A percentile compares a stretch with the other conserved stretches of the same genome.
phyloP scores from a whole-genome alignment of 2,113 vertebrate species.

The Gopherus evgoodei region DNA sequence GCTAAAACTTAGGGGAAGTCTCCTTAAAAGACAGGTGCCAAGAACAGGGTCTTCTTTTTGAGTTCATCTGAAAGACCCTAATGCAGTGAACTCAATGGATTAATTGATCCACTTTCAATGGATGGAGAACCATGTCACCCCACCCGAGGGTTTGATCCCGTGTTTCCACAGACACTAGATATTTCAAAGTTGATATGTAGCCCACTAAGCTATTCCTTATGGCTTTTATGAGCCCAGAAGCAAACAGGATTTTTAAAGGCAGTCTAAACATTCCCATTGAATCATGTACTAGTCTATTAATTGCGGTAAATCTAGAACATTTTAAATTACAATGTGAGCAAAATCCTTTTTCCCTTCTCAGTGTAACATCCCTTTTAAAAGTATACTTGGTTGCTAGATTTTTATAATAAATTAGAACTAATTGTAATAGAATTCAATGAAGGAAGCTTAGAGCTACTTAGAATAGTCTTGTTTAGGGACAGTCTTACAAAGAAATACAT shows the following conservation, averaged over 20 bases:
- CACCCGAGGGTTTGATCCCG: not conserved
- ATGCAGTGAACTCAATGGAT: not conserved
- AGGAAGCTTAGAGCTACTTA: not conserved
- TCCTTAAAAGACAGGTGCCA: not conserved
- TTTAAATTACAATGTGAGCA: accelerated
- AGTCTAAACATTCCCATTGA: accelerated
- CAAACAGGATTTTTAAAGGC: not conserved
- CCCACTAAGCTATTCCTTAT: accelerated
- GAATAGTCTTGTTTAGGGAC: not conserved
- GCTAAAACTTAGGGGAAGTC: not conserved
- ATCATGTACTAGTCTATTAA: not conserved
- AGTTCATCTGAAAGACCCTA: not conserved
- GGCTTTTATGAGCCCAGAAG: accelerated
- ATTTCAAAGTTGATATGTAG: not conserved
- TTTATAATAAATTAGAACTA: not conserved
- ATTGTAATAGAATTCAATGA: not conserved
- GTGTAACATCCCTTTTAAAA: not conserved
- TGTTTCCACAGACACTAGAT: not conserved
- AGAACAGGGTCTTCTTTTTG: not conserved
- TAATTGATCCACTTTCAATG: not conserved
- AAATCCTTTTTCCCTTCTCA: not conserved
- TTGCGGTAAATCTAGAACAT: not conserved
- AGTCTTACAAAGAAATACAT: not conserved
- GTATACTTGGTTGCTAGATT: not conserved
- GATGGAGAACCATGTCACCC: not conserved